Evolutionary conservation across 35 echinoderm and acorn worm species (phyloP), one percentile per base, ranked within the genome.

Genomic region (Ophioderma brevispina): DNA sequence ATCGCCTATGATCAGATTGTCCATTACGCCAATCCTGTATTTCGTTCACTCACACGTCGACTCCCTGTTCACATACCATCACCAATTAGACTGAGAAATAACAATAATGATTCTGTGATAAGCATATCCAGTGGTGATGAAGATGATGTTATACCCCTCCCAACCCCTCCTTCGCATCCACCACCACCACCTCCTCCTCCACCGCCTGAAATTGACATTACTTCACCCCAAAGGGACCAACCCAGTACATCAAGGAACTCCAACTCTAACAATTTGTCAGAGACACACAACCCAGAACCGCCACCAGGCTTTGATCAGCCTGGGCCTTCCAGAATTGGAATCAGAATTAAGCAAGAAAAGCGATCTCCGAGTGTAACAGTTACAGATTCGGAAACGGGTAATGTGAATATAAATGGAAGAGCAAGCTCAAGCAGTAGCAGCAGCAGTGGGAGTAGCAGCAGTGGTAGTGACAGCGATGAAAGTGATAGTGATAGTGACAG

Each of bases 1-100:
- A 75, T 75, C 31, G 85, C 90, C 0, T 99, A 99, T 42, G 97
- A 99, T 77, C 90, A 93, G 39, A 90, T 91, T 28, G 90, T 88
- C 1, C 88, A 95, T 39, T 99, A 99, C 87, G 96, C 94, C 75
- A 70, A 70, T 30, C 59, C 59, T 3, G 28, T 70, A 82, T 94
- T 82, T 64, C 84, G 31, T 34, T 76, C 13, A 2, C 35, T 31
- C 50, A 78, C 35, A 0, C 78, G 40, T 39, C 70, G 49, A 75
- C 42, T 36, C 33, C 50, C 82, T 37, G 40, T 78, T 39, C 75
- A 56, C 52, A 49, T 80, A 80, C 64, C 79, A 28, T 84, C 82
- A 55, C 39, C 78, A 85, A 40, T 31, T 88, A 77, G 59, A 81
- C 17, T 87, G 75, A 46, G 50, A 36, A 15, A 87, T 36, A 78